Conservation (phyloP, 2,888 invertebrate species). For the Eumacrocentrus americanus region DNA sequence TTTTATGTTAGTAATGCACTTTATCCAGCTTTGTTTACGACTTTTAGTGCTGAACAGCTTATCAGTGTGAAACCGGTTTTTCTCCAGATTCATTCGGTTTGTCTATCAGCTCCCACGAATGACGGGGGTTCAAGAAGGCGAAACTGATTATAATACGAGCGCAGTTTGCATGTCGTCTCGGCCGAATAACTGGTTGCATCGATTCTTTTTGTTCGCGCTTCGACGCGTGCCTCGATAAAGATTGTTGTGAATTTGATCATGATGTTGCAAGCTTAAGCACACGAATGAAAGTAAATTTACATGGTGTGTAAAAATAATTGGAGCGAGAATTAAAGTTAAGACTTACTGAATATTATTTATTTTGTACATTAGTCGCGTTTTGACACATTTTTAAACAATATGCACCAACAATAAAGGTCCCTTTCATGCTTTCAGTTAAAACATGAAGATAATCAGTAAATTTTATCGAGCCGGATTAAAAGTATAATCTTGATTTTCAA, state of each 20-base stretch:
- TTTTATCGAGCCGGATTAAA: no score
- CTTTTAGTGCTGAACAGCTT: conserved; percentile 25
- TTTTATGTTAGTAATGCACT: not conserved
- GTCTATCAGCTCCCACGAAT: conserved; percentile 44
- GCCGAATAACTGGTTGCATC: conserved; percentile 7
- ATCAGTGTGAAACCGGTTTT: conserved; percentile 47
- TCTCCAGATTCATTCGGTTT: conserved; percentile 52
- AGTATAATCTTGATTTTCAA: no score
- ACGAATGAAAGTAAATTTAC: not conserved
- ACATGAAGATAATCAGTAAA: no score
- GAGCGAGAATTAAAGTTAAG: not conserved
- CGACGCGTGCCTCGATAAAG: not conserved
- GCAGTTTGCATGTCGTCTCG: no score
- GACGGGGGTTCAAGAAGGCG: conserved; percentile 52
- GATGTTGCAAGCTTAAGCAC: not conserved
- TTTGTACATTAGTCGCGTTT: conserved; percentile 18
- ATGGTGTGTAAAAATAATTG: not conserved
- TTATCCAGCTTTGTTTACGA: conserved; percentile 48
- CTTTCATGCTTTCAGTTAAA: no score
- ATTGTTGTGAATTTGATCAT: no score
- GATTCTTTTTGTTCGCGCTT: not conserved
- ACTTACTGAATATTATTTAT: conserved; percentile 9
- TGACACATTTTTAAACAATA: not conserved
- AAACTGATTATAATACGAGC: conserved; percentile 41
- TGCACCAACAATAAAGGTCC: not conserved